A percentile compares a stretch with the other conserved stretches of the same genome.
These are phyloP conservation scores for Brevimyrus niger DNA, from an alignment of 2,113 vertebrate genomes.

Conservation along the genomic window DNA sequence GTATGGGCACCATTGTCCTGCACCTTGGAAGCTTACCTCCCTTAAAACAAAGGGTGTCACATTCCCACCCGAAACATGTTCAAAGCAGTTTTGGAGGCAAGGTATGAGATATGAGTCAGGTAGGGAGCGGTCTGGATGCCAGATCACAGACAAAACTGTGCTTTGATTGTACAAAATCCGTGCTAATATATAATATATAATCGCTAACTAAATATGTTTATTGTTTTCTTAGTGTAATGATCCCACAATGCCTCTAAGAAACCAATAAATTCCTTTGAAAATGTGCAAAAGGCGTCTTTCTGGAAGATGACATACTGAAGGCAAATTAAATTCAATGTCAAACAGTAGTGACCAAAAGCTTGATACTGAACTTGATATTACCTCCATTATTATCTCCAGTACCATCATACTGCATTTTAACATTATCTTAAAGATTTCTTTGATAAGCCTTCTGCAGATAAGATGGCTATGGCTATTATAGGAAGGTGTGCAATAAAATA, in stretches of 20 bases:
- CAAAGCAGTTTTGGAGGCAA: background rate
- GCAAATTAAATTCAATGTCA: background rate
- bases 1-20: background rate
- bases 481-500: background rate
- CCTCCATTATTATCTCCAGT: background rate
- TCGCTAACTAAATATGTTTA: background rate
- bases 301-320: background rate
- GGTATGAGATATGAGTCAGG: slow-evolving; percentile 15
- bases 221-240: background rate
- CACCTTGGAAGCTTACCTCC: background rate
- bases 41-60: background rate
- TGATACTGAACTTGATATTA: background rate
- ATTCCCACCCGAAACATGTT: background rate
- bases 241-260: background rate
- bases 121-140: background rate
- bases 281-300: background rate
- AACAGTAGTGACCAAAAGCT: background rate
- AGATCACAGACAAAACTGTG: background rate
- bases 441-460: background rate
- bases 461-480: background rate
- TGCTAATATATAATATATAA: background rate
- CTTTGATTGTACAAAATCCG: background rate
- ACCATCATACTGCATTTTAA: background rate
- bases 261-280: background rate
- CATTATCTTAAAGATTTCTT: background rate